These are phyloP conservation scores for Taeniopygia guttata DNA, from an alignment of 2,797 vertebrate species.

Conservation along the genomic window DNA sequence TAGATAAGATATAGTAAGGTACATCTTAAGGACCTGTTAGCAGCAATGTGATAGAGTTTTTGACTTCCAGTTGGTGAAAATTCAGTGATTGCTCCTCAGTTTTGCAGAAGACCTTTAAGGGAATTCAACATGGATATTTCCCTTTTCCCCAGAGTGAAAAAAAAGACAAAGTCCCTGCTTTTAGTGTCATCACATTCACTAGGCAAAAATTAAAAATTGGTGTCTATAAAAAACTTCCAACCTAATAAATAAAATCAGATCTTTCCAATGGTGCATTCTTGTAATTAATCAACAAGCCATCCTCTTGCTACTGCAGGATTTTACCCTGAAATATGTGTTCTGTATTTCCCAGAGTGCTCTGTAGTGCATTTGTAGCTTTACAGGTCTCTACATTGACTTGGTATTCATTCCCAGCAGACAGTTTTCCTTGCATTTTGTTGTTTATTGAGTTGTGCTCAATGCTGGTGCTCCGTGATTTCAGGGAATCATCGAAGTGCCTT, in stretches of 20 bases:
- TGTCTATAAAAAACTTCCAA: background rate
- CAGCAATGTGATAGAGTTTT: background rate
- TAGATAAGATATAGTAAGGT: background rate
- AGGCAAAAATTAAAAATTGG: background rate
- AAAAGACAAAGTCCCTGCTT: background rate
- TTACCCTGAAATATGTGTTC: background rate
- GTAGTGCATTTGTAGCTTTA: background rate
- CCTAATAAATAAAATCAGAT: background rate
- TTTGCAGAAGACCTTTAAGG: background rate
- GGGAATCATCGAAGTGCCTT: background rate
- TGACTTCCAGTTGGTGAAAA: background rate
- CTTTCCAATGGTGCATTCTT: background rate
- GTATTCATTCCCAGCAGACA: background rate
- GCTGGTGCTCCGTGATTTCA: background rate
- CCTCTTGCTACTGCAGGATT: background rate
- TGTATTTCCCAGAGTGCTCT: background rate
- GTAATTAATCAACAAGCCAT: background rate
- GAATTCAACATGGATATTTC: background rate
- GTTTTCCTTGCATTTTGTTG: background rate
- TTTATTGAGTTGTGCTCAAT: background rate
- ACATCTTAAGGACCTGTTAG: background rate
- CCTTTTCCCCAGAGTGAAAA: background rate
- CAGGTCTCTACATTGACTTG: background rate
- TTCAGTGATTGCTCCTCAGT: background rate
- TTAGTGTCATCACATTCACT: background rate